These are phyloP conservation scores for Cecidostiba fungosa DNA, from an alignment of 2,888 invertebrate genomes.

Conservation along the genomic window DNA sequence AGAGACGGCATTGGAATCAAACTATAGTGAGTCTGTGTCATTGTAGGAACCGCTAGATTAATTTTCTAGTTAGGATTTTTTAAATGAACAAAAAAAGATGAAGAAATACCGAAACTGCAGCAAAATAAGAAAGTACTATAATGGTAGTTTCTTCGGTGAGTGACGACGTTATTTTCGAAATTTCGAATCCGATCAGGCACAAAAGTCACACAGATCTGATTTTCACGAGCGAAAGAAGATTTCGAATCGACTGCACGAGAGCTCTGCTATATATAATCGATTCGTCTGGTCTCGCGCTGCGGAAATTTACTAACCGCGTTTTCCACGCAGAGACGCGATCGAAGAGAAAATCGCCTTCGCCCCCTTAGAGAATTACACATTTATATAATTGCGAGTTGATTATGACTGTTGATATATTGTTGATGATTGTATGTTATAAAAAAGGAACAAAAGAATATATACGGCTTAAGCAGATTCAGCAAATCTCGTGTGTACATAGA, in stretches of 20 bases:
- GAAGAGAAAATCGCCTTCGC: slow-evolving; percentile 43
- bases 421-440: slow-evolving; percentile 56
- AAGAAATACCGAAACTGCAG: neutral
- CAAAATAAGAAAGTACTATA: neutral
- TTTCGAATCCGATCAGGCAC: neutral
- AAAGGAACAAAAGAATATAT: slow-evolving; percentile 29
- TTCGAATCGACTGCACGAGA: neutral
- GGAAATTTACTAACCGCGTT: slow-evolving; percentile 3
- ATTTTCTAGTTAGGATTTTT: slow-evolving; percentile 52
- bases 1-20: slow-evolving; percentile 55
- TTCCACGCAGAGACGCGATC: neutral
- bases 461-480: slow-evolving; percentile 40
- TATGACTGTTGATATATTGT: slow-evolving; percentile 61
- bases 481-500: slow-evolving; percentile 37
- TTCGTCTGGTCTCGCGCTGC: neutral
- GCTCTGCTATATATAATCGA: neutral
- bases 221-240: slow-evolving; percentile 17
- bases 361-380: slow-evolving; percentile 36
- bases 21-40: slow-evolving; percentile 51
- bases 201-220: neutral
- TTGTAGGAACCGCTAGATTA: slow-evolving; percentile 51
- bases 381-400: slow-evolving; percentile 60
- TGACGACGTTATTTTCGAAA: slow-evolving; percentile 34
- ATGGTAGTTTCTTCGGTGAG: neutral
- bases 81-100: slow-evolving; percentile 8